phyloP scores from a whole-genome alignment of 2,797 vertebrate genomes.

The Caiman crocodilus region DNA sequence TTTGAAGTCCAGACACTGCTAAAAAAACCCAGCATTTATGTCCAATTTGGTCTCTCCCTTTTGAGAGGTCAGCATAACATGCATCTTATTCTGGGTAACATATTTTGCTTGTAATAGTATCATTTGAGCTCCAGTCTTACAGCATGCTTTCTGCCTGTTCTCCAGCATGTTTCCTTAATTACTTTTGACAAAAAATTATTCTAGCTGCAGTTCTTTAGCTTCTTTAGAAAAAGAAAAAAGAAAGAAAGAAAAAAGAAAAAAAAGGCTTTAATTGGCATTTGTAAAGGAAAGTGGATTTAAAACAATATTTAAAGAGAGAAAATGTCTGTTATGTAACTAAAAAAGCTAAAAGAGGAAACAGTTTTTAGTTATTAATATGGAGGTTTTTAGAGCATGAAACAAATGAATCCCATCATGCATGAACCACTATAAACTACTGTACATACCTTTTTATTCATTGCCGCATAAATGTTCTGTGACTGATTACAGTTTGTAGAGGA shows the following conservation, averaged over 20 bases:
- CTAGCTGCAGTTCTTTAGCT: conserved; percentile 40
- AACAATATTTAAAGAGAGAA: conserved; percentile 68
- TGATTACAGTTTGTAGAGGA: conserved; percentile 48
- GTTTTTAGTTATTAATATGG: conserved; percentile 81
- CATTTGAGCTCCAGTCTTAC: background rate
- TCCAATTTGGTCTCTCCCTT: conserved; percentile 1
- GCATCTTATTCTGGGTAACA: background rate
- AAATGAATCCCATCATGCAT: conserved; percentile 79
- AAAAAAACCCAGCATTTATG: background rate
- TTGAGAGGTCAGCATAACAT: background rate
- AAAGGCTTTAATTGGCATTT: conserved; percentile 47
- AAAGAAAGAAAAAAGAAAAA: background rate
- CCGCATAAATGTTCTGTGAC: conserved; percentile 67
- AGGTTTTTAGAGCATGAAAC: conserved; percentile 82
- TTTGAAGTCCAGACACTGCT: background rate
- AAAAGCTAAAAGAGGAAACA: conserved; percentile 77
- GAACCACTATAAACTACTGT: conserved; percentile 74
- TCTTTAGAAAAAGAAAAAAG: conserved; percentile 4
- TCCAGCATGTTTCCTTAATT: conserved; percentile 29
- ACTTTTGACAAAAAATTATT: conserved; percentile 41
- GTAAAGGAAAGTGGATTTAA: conserved; percentile 62
- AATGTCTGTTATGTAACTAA: conserved; percentile 75
- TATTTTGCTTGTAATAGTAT: background rate
- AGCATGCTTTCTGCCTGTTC: conserved; percentile 33
- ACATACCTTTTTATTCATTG: conserved; percentile 77